Conservation (phyloP, 1,140 invertebrate genomes). For the Pogonomyrmex californicus region DNA sequence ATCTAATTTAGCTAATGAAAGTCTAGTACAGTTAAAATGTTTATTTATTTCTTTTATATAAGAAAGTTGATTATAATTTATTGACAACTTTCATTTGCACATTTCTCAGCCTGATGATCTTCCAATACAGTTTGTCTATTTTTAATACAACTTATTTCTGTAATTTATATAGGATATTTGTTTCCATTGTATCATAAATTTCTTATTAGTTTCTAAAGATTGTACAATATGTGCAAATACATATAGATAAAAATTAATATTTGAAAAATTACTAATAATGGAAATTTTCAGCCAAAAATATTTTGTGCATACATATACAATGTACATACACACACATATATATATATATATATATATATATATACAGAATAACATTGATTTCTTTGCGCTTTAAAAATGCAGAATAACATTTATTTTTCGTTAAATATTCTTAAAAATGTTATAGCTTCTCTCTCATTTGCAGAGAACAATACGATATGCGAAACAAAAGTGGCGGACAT, state of each 20-base stretch:
- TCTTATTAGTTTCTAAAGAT: not conserved
- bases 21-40: no score
- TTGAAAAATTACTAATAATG: not conserved
- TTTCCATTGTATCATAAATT: not conserved
- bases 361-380: not conserved
- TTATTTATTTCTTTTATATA: no score
- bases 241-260: not conserved
- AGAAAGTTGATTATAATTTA: no score
- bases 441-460: not conserved
- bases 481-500: slow-evolving; percentile 44
- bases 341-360: no score
- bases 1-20: no score
- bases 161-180: not conserved
- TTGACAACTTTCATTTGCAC: no score
- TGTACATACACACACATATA: no score
- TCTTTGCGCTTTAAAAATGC: not conserved
- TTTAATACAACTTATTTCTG: not conserved
- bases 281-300: not conserved
- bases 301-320: not conserved
- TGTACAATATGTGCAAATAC: not conserved
- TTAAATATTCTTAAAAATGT: not conserved
- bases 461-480: slow-evolving; percentile 19
- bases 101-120: no score
- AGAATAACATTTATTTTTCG: slow-evolving; percentile 8
- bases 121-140: no score